Evolutionary conservation across 2,888 invertebrate species (phyloP).

Genomic region (Trissoscelio sp.): DNA sequence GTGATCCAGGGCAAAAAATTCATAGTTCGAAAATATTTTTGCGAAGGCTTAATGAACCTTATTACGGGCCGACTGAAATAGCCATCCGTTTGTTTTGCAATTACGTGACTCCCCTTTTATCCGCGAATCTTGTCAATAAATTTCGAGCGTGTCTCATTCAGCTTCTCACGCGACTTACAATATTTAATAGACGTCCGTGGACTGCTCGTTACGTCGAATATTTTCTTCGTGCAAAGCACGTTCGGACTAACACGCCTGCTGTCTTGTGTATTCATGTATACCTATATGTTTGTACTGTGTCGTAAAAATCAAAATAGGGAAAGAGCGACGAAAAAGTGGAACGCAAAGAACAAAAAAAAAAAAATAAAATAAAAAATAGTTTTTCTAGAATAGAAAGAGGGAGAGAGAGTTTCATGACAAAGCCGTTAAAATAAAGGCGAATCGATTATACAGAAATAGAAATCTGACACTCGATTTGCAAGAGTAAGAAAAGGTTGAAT

Average conservation of each 20-base stretch:
- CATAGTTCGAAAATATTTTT: not conserved
- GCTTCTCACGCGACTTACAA: conserved; percentile 57
- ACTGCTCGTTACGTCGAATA: conserved; percentile 46
- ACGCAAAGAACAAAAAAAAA: conserved; percentile 37
- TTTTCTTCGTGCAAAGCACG: conserved; percentile 58
- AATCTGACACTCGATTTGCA: conserved; percentile 60
- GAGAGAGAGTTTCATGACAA: conserved; percentile 37
- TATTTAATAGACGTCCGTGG: conserved; percentile 56
- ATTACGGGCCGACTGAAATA: not conserved
- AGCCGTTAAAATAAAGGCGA: conserved; percentile 41
- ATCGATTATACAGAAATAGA: conserved; percentile 56
- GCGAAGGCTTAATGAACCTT: not conserved
- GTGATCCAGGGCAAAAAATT: too few relatives aligned
- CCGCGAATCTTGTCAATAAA: conserved; percentile 38
- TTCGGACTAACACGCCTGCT: conserved; percentile 35
- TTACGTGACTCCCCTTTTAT: conserved; percentile 29
- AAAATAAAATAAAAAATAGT: too few relatives aligned
- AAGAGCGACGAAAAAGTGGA: conserved; percentile 11
- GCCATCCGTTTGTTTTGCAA: conserved; percentile 18
- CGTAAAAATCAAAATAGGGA: conserved; percentile 48
- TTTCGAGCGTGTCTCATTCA: conserved; percentile 35
- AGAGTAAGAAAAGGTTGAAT: conserved; percentile 45
- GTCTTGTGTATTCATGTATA: too few relatives aligned
- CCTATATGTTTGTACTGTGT: too few relatives aligned
- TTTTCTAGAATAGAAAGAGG: too few relatives aligned